Base-by-base conservation (phyloP, 2,797 vertebrate genomes). In the Cuculus canorus region DNA sequence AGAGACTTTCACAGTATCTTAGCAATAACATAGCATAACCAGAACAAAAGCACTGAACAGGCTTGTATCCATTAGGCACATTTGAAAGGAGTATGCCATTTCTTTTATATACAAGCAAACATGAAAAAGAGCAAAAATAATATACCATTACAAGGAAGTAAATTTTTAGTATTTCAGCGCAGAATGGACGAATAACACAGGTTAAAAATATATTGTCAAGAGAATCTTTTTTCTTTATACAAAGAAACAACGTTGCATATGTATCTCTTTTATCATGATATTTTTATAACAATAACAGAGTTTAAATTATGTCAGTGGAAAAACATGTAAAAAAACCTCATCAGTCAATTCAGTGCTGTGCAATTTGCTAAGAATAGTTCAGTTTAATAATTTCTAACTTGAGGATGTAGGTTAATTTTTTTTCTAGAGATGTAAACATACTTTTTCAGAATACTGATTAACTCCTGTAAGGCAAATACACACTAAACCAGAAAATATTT, bases 1-100 rank as follows among this genome's bases (percentile, higher is more conserved):
- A 41, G 27, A 88, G 43, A 79, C 19, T 79, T 89, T 94, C 54
- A 24, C 52, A 86, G 90, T 54, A 84, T 59, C 72, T 95, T 96
- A 96, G 52, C 94, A 92, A 95, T 75, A 85, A 53, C 30, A 16
- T 6, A 82, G 25, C 68, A 10, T 77, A 91, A 92, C 24, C 28
- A 91, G 24, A 89, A 91, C 64, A 88, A 54, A 45, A 69, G 28
- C 54, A 82, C 17, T 96, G 86, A 90, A 86, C 13, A 65, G 61
- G 89, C 41, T 70, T 71, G 25, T 54, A 77, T 33, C 32, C 28
- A 75, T 35, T 41, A 93, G 37, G 82, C 25, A 43, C 3, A 76
- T 60, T 70, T 71, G 57, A 82, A 93, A 85, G 10, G 45, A 61
- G 15, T 8, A 95, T 13, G 61, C 32, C 23, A 78, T 65, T 81